phyloP scores from a whole-genome alignment of 2,113 vertebrate genomes.

The Ia io region DNA sequence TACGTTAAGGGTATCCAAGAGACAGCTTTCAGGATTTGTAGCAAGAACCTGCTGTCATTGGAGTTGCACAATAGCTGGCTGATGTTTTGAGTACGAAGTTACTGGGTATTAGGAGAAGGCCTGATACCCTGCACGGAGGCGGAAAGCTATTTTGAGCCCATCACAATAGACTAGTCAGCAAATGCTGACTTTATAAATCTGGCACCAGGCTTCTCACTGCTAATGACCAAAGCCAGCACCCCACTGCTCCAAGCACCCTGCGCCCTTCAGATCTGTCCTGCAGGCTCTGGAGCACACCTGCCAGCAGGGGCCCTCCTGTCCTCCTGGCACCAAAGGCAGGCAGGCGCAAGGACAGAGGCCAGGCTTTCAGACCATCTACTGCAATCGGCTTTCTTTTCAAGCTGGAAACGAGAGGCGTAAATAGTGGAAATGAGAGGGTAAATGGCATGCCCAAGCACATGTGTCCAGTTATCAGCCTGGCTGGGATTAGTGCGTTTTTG shows the following conservation, averaged over 20 bases:
- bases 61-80: slow-evolving; percentile 70
- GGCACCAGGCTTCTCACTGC: slow-evolving; percentile 37
- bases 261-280: not conserved
- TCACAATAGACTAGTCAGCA: slow-evolving; percentile 70
- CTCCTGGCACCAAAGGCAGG: not conserved
- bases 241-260: not conserved
- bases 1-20: slow-evolving; percentile 83
- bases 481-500: not conserved
- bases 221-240: slow-evolving; percentile 35
- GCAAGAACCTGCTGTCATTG: slow-evolving; percentile 69
- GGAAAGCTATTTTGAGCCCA: slow-evolving; percentile 65
- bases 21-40: slow-evolving; percentile 72
- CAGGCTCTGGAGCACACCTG: not conserved
- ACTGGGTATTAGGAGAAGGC: slow-evolving; percentile 31
- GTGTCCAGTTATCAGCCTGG: not conserved
- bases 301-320: too few species aligned
- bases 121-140: slow-evolving; percentile 59
- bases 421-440: not conserved
- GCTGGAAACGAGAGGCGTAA: not conserved
- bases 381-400: not conserved
- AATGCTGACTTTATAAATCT: slow-evolving; percentile 70
- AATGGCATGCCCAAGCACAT: not conserved
- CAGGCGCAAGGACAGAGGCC: not conserved
- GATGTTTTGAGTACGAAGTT: slow-evolving; percentile 58
- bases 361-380: not conserved